phyloP scores from a whole-genome alignment of 2,888 invertebrate species.

The Clostera curtula region DNA sequence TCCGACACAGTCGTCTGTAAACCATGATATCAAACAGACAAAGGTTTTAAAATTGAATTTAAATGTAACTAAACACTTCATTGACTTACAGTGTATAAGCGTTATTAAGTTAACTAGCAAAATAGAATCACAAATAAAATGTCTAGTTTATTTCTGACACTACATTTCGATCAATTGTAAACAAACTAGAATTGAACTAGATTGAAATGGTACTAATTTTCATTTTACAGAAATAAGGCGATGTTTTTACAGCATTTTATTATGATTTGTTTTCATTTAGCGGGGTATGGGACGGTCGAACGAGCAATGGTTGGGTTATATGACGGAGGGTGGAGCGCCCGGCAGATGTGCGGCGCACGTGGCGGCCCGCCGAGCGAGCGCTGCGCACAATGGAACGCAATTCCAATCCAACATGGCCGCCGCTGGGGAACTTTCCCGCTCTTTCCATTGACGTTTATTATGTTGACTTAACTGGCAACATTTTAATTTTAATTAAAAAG shows the following conservation, averaged over 20 bases:
- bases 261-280: constrained; percentile 9
- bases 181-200: too few relatives aligned
- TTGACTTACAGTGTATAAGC: too few relatives aligned
- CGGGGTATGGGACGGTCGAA: constrained; percentile 10
- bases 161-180: too few relatives aligned
- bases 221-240: too few relatives aligned
- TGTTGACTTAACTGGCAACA: constrained; percentile 23
- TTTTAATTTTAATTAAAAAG: constrained; percentile 22
- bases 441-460: constrained; percentile 40
- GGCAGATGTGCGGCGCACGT: constrained; percentile 60
- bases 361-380: constrained; percentile 36
- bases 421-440: constrained; percentile 59
- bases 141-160: too few relatives aligned
- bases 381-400: constrained; percentile 62
- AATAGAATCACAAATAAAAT: too few relatives aligned
- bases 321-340: constrained; percentile 37
- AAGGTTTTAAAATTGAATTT: too few relatives aligned
- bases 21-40: too few relatives aligned
- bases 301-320: constrained; percentile 24
- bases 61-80: too few relatives aligned
- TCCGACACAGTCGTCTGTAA: too few relatives aligned
- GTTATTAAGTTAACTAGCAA: too few relatives aligned
- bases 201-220: too few relatives aligned
- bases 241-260: not conserved
- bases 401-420: constrained; percentile 54